Conservation (phyloP, 2,113 vertebrate species). For the Catharus minimus region DNA sequence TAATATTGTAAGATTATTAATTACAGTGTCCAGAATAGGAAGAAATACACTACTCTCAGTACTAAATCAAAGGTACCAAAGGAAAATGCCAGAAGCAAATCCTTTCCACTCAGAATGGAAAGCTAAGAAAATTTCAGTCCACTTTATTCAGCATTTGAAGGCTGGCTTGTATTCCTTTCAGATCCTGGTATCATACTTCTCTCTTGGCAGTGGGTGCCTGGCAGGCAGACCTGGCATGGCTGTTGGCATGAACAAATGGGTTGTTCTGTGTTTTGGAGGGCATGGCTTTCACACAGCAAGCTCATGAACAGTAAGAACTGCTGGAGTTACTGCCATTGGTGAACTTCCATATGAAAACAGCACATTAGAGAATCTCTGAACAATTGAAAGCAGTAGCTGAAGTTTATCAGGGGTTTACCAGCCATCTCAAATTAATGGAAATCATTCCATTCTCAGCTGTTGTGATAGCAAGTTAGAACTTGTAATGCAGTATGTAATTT, state of each 20-base stretch:
- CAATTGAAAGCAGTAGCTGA: slow-evolving; percentile 39
- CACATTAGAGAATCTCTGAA: slow-evolving; percentile 31
- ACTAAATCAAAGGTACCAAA: neutral
- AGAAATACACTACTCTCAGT: neutral
- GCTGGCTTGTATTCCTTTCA: neutral
- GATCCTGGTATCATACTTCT: neutral
- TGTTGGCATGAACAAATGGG: slow-evolving; percentile 18
- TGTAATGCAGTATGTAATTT: slow-evolving; percentile 8
- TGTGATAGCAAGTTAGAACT: slow-evolving; percentile 13
- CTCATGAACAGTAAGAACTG: slow-evolving; percentile 36
- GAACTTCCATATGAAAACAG: slow-evolving; percentile 53
- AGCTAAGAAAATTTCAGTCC: neutral
- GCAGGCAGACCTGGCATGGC: neutral
- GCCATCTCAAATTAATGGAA: slow-evolving; percentile 1
- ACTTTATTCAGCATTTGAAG: neutral
- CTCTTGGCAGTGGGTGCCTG: neutral
- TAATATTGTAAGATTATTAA: neutral
- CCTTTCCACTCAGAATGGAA: neutral
- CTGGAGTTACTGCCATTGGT: slow-evolving; percentile 46
- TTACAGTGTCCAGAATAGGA: neutral
- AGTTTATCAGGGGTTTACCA: slow-evolving; percentile 34
- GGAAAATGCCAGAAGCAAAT: neutral
- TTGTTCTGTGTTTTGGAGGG: slow-evolving; percentile 26
- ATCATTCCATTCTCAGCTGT: slow-evolving; percentile 26
- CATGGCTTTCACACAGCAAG: neutral